Base-by-base conservation (phyloP, 2,888 invertebrate genomes). In the Torymus aiolomorphi region DNA sequence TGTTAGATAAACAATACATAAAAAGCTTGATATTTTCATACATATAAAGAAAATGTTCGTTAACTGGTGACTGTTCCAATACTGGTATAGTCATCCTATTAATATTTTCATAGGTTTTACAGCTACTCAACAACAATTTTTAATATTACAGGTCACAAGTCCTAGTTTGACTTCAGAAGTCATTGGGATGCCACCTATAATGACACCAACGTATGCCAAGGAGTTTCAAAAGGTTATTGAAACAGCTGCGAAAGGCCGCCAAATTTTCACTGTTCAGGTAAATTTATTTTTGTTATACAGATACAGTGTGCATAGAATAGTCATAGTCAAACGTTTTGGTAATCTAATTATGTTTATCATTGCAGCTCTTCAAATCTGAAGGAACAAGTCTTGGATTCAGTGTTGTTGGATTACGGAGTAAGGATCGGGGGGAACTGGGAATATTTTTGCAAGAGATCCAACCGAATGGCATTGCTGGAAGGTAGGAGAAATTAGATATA, bases 331-430 rank as follows among this genome's bases (percentile, higher is more conserved):
- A 65, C 18, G 24, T 61, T 69, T 49, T 56, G 14, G 11, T 69
- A 56, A 63, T 16, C 24, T 63, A 54, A 63, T 61, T 59, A 59
- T 71, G 51, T 18, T 31, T 84, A 83, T 67, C 62, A 62, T 85
- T 85, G 10, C 88, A 93, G 91, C 88, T 94, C 61, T 92, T 91
- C 87, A 94, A 94, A 87, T 93, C 93, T 0, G 94, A 94, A 88
- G 93, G 91, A 82, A 92, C 90, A 87, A 96, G 95, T 88, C 92
- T 94, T 85, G 96, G 94, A 82, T 96, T 95, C 93, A 94, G 92
- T 89, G 94, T 93, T 83, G 93, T 92, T 86, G 95, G 92, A 4
- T 90, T 94, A 71, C 91, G 92, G 78, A 92, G 92, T 83, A 93
- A 94, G 85, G 92, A 93, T 83, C 91, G 92, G 84, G 93, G 93